Conservation (phyloP, 1,140 invertebrate genomes). For the Drosophila orena region DNA sequence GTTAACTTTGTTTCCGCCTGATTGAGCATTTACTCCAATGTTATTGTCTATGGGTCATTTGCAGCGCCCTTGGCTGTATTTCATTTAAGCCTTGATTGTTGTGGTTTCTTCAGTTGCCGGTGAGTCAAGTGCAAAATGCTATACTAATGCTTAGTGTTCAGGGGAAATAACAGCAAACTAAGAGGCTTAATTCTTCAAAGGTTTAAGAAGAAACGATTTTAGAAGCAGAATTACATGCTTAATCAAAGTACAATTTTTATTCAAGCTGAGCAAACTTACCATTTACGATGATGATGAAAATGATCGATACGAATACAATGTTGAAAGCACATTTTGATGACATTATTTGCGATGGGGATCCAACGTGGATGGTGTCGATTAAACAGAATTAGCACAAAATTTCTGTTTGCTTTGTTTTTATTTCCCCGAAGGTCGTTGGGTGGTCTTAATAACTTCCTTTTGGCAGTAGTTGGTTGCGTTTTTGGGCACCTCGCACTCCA, state of each 20-base stretch:
- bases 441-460: constrained; percentile 8
- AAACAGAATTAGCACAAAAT: constrained; percentile 44
- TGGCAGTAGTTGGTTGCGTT: constrained; percentile 26
- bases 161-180: no score
- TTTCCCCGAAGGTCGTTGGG: background rate
- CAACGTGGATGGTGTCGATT: constrained; percentile 57
- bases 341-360: constrained; percentile 79
- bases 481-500: background rate
- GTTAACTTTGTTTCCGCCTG: constrained; percentile 62
- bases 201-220: no score
- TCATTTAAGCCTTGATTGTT: constrained; percentile 18
- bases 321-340: constrained; percentile 84
- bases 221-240: no score
- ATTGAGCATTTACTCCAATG: constrained; percentile 69
- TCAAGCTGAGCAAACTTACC: constrained; percentile 51
- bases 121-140: constrained; percentile 20
- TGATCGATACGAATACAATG: constrained; percentile 84
- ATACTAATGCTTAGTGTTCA: no score
- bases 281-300: constrained; percentile 85
- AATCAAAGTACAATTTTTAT: background rate
- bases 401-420: constrained; percentile 18
- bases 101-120: constrained; percentile 14
- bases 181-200: no score
- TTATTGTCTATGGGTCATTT: constrained; percentile 59
- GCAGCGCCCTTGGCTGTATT: constrained; percentile 9